These are phyloP conservation scores for Cervus canadensis DNA, from an alignment of 2,113 vertebrate genomes.

Conservation along the genomic window DNA sequence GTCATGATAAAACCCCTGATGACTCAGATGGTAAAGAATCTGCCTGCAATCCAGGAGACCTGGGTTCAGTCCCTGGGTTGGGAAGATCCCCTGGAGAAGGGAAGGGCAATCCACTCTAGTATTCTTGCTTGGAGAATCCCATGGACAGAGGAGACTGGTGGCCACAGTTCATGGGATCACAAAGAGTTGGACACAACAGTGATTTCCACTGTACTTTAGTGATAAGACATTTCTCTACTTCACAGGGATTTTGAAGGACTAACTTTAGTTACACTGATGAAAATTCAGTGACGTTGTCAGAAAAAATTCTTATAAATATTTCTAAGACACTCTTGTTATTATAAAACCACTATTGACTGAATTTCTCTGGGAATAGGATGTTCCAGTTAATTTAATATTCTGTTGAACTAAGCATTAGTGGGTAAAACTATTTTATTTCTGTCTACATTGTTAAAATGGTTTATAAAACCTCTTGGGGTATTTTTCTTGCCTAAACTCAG, in stretches of 20 bases:
- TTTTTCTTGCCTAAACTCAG: neutral
- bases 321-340: neutral
- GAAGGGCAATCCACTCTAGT: neutral
- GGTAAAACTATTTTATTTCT: constrained; percentile 39
- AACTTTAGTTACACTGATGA: neutral
- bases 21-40: neutral
- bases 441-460: constrained; percentile 23
- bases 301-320: constrained; percentile 32
- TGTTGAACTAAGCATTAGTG: constrained; percentile 32
- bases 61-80: neutral
- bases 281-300: neutral
- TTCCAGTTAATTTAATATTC: constrained; percentile 51
- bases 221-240: neutral
- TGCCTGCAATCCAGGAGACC: neutral
- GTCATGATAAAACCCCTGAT: neutral
- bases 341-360: neutral
- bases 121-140: neutral
- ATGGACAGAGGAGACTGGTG: neutral
- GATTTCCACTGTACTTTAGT: neutral
- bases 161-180: neutral
- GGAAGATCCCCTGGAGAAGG: neutral
- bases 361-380: constrained; percentile 38
- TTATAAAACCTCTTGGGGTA: neutral
- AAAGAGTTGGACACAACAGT: neutral
- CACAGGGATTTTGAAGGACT: neutral